Evolutionary conservation across 2,113 vertebrate genomes (phyloP), one percentile per base, ranked within the genome.

Genomic region (Seriola aureovittata): DNA sequence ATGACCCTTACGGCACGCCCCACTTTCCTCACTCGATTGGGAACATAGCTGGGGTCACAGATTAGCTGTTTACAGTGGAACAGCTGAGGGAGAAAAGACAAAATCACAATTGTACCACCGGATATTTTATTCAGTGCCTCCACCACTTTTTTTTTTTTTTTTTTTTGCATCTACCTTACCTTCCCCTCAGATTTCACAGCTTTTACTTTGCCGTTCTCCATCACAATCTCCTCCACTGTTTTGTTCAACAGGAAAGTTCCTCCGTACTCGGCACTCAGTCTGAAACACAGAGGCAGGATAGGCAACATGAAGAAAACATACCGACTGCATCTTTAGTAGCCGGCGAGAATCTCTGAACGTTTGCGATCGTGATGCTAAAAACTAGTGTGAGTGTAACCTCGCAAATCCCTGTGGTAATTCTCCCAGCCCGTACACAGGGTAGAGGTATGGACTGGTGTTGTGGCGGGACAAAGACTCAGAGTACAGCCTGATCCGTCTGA

Each of bases 31-130:
- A 99, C 97, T 0, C 94, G 93, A 19, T 96, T 93, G 0, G 96
- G 93, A 48, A 96, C 95, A 0, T 99, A 99, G 93, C 96, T 97
- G 74, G 97, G 97, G 80, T 98, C 98, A 0, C 97, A 99, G 92
- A 99, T 97, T 71, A 99, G 96, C 94, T 99, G 98, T 94, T 99
- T 98, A 92, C 98, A 99, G 69, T 93, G 96, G 78, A 97, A 98
- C 5, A 98, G 87, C 98, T 99, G 75, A 38, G 42, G 75, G 5
- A 72, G 11, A 66, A 60, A 16, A 13, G 14, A 76, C 4, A 16
- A 1, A 44, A 55, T 80, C n/a, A 23, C 58, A 40, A 0, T 12
- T 58, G 7, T 4, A 14, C 44, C 19, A 0, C 55, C 14, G 13
- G 13, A 64, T 12, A 55, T 8, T 54, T 71, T 3, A 7, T 32